Conservation (phyloP, 2,888 invertebrate species). For the Phoenoteleia sp. region DNA sequence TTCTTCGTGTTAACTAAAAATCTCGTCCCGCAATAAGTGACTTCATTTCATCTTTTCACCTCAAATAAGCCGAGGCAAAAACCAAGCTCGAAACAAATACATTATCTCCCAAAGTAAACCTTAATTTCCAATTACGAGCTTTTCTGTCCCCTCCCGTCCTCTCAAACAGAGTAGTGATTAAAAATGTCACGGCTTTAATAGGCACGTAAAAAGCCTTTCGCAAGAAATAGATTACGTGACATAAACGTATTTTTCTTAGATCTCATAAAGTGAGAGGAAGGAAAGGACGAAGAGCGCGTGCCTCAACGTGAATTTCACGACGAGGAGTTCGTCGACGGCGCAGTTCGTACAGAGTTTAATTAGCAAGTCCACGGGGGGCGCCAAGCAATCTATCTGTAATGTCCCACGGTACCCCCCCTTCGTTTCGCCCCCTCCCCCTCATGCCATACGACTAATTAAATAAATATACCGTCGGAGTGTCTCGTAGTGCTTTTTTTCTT, state of each 20-base stretch:
- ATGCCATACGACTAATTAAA: conserved; percentile 72
- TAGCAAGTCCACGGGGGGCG: conserved; percentile 80
- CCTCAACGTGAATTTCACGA: conserved; percentile 64
- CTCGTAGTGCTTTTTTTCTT: conserved; percentile 24
- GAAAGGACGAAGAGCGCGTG: conserved; percentile 46
- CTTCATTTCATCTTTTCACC: neutral
- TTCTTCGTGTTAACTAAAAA: neutral
- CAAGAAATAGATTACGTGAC: conserved; percentile 60
- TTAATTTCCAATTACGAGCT: conserved; percentile 44
- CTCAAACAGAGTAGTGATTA: conserved; percentile 38
- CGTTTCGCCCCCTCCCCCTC: conserved; percentile 9
- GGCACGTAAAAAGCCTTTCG: conserved; percentile 50
- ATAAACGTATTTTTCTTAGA: conserved; percentile 59
- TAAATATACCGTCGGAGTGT: conserved; percentile 63
- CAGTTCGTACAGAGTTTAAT: conserved; percentile 79
- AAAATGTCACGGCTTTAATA: conserved; percentile 50
- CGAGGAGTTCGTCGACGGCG: conserved; percentile 30
- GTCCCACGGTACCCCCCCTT: conserved; percentile 72
- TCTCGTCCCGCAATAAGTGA: neutral
- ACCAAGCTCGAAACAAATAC: conserved; percentile 16
- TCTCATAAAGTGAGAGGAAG: conserved; percentile 30
- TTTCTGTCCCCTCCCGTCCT: neutral
- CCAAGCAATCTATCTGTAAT: conserved; percentile 81
- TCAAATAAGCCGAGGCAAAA: conserved; percentile 20
- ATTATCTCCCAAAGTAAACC: conserved; percentile 35